Evolutionary conservation across 2,888 invertebrate genomes (phyloP), one percentile per base, ranked within the genome.

Genomic region (Drosophila pseudotalamancana): DNA sequence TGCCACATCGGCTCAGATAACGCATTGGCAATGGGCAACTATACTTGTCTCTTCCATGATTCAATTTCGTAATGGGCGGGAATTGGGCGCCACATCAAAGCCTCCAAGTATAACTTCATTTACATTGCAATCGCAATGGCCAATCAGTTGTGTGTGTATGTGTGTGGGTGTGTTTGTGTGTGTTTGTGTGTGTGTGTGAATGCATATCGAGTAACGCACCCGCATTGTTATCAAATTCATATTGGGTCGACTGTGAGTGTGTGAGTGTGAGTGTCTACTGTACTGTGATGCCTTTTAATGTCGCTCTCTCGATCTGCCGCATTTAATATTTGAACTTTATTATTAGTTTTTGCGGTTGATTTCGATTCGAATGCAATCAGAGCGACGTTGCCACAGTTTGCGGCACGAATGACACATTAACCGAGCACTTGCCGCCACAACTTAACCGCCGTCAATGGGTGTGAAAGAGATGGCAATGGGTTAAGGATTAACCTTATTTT

Each of bases 281-380:
- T 8, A 9, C 23, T 23, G 40, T 8, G 8, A 1, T 53, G 21
- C 16, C 29, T 27, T 23, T 25, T 11, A 14, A 12, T 19, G 3
- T 6, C 37, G 6, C 56, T 18, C 37, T 27, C 4, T 16, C 48
- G 43, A 6, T 35, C 25, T 21, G 50, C 11, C 59, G 21, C 74
- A 59, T 67, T 77, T 83, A 68, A 70, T 57, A 71, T 76, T 57
- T 59, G 71, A 75, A 66, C 72, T 80, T 78, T 82, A 77, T 86
- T 89, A 72, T 81, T 82, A 81, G 88, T 85, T 89, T 88, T 81
- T 87, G 88, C 71, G 82, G 87, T 89, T 74, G 75, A 82, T 76
- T 83, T 78, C 78, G 76, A 84, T 82, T 70, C 77, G 72, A 87
- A 81, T 74, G 83, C 87, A 88, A 88, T 88, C 85, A 83, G 53